Conservation (phyloP, 2,797 vertebrate species). For the Gouania willdenowi region DNA sequence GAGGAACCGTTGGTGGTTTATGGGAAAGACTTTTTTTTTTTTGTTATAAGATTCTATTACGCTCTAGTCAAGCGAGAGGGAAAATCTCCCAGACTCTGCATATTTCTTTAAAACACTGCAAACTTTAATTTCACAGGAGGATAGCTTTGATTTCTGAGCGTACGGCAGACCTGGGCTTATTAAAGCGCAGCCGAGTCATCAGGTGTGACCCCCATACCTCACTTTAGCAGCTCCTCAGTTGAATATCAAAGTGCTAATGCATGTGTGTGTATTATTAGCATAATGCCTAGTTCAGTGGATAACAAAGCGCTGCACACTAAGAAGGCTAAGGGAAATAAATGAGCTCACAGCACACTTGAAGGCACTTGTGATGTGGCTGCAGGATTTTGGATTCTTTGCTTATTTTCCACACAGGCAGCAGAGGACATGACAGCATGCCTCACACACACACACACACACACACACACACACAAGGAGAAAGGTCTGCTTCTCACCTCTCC, state of each 20-base stretch:
- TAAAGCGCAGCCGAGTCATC: conserved; percentile 58
- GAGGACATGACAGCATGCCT: too few relatives aligned
- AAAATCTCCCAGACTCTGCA: conserved; percentile 14
- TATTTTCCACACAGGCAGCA: conserved; percentile 16
- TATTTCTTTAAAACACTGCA: conserved; percentile 43
- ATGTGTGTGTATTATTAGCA: conserved; percentile 51
- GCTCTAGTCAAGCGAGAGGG: conserved; percentile 10
- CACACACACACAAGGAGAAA: conserved; percentile 7
- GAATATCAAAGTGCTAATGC: conserved; percentile 51
- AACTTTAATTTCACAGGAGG: conserved; percentile 62
- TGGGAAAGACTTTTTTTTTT: not conserved
- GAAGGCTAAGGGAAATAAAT: conserved; percentile 31
- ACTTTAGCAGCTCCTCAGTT: conserved; percentile 23
- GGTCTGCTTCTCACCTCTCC: conserved; percentile 84
- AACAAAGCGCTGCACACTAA: conserved; percentile 31
- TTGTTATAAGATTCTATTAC: conserved; percentile 10
- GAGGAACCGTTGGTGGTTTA: conserved; percentile 11
- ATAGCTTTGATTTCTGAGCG: conserved; percentile 57
- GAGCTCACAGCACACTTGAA: conserved; percentile 36
- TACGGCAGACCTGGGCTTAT: conserved; percentile 34
- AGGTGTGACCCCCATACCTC: conserved; percentile 57
- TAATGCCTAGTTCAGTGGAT: conserved; percentile 52
- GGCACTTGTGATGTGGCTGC: conserved; percentile 27
- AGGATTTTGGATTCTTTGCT: conserved; percentile 17
- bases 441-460: not conserved